Evolutionary conservation across 2,113 vertebrate genomes (phyloP).

Genomic region (Enhydra lutris): DNA sequence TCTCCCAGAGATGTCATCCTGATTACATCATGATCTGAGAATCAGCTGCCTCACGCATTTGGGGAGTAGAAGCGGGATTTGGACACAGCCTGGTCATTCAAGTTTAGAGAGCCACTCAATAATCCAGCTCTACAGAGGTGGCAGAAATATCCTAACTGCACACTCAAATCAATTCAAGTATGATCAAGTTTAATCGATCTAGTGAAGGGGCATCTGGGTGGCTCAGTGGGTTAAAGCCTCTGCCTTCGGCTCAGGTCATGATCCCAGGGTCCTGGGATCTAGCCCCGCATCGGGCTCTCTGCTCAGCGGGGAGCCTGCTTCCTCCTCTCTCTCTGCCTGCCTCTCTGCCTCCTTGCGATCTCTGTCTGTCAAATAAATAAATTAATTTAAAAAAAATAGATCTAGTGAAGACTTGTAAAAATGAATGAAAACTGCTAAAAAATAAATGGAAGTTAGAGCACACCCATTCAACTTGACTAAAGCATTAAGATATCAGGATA

Average conservation of each 20-base stretch:
- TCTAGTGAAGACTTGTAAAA: background rate
- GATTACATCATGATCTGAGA: background rate
- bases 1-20: background rate
- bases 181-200: background rate
- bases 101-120: background rate
- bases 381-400: too few relatives aligned
- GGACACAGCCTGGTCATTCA: background rate
- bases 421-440: slow-evolving; percentile 1
- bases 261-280: too few relatives aligned
- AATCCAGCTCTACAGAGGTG: background rate
- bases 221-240: too few relatives aligned
- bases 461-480: background rate
- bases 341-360: too few relatives aligned
- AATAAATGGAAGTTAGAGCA: background rate
- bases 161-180: background rate
- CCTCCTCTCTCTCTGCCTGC: too few relatives aligned
- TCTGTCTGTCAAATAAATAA: too few relatives aligned
- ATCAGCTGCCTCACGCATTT: background rate
- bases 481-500: background rate
- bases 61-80: background rate
- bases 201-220: too few relatives aligned
- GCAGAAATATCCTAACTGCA: background rate
- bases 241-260: too few relatives aligned
- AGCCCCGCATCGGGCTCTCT: too few relatives aligned
- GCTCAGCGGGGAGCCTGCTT: too few relatives aligned